A percentile compares a stretch with the other conserved stretches of the same genome.
Conservation (phyloP, 2,797 vertebrate genomes). For the Darevskia nairensis region DNA sequence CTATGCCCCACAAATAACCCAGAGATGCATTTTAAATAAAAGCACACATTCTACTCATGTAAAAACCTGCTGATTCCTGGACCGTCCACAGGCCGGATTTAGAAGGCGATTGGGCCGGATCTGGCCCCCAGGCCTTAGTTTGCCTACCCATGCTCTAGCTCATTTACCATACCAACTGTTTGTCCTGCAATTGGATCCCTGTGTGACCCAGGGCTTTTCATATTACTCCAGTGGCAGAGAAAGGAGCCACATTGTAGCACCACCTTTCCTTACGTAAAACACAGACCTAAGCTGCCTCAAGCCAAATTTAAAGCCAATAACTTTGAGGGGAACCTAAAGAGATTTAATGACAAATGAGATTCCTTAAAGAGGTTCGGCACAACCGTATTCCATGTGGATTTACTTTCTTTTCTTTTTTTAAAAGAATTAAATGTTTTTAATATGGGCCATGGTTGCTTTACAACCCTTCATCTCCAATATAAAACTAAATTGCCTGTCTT, state of each 20-base stretch:
- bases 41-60: too few relatives aligned
- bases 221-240: not conserved
- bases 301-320: slow-evolving; percentile 1
- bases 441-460: not conserved
- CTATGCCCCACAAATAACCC: too few relatives aligned
- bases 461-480: not conserved
- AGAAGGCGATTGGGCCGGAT: too few relatives aligned
- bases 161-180: too few relatives aligned
- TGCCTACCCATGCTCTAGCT: too few relatives aligned
- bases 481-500: not conserved
- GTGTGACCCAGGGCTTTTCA: not conserved
- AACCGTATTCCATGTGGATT: not conserved
- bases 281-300: not conserved
- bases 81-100: too few relatives aligned
- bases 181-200: too few relatives aligned
- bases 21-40: too few relatives aligned
- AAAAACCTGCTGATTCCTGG: too few relatives aligned
- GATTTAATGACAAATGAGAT: not conserved
- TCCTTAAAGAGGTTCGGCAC: not conserved
- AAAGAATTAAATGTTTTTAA: not conserved
- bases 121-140: too few relatives aligned
- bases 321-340: not conserved
- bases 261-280: not conserved
- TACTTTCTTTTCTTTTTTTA: not conserved
- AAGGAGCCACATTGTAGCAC: not conserved